Conservation (phyloP, 2,113 vertebrate genomes). For the Callipepla californica region DNA sequence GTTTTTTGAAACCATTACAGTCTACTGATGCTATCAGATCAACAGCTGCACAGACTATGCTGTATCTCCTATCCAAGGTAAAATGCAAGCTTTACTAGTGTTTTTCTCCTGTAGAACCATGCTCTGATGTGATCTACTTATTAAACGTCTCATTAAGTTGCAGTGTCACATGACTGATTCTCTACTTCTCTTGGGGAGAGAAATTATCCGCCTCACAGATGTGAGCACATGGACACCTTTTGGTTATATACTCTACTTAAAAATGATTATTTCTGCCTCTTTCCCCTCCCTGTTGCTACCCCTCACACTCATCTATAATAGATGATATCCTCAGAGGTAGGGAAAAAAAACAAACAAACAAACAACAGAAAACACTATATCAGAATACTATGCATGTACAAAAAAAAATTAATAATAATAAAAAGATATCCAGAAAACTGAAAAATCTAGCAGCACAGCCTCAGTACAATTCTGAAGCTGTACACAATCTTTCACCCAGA, state of each 20-base stretch:
- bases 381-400: not conserved
- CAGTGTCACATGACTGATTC: not conserved
- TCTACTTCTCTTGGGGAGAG: not conserved
- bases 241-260: not conserved
- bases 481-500: constrained; percentile 13
- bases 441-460: not conserved
- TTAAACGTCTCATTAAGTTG: not conserved
- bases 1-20: not conserved
- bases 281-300: not conserved
- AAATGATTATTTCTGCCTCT: not conserved
- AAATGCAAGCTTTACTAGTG: not conserved
- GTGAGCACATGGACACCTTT: not conserved
- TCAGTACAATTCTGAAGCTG: not conserved
- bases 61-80: not conserved
- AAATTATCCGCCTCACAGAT: not conserved
- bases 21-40: not conserved
- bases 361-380: not conserved
- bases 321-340: not conserved
- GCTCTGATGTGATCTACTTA: not conserved
- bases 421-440: not conserved
- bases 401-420: not conserved
- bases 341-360: not conserved
- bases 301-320: not conserved
- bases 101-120: not conserved
- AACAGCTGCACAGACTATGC: not conserved